Evolutionary conservation across 1,140 invertebrate genomes (phyloP).

Genomic region (Megathymus violae): DNA sequence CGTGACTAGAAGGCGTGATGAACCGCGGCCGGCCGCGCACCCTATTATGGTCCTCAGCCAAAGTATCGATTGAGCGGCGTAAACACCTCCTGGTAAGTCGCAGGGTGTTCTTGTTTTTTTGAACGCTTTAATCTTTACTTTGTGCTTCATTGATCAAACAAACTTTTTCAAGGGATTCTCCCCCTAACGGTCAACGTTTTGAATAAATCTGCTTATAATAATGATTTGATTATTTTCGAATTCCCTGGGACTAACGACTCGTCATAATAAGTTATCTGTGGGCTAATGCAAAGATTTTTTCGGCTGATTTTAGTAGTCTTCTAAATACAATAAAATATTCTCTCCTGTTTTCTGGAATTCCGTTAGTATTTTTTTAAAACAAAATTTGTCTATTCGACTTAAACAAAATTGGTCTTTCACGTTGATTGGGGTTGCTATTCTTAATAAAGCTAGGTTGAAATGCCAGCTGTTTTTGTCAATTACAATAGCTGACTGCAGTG

Average conservation of each 20-base stretch:
- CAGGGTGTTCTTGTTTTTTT: constrained; percentile 82
- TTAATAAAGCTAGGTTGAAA: not conserved
- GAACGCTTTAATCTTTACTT: constrained; percentile 81
- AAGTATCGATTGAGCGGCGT: constrained; percentile 79
- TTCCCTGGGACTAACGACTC: constrained; percentile 2
- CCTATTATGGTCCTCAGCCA: constrained; percentile 67
- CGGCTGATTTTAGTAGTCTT: not conserved
- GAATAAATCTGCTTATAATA: not conserved
- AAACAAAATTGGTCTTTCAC: not conserved
- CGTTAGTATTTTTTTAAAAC: no score
- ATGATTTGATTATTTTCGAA: not conserved
- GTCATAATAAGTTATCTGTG: not conserved
- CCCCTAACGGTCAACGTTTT: not conserved
- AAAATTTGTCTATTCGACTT: no score
- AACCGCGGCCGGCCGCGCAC: constrained; percentile 76
- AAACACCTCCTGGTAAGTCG: constrained; percentile 80
- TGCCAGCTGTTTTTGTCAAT: not conserved
- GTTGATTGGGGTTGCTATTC: not conserved
- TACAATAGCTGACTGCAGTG: not conserved
- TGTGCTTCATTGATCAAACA: constrained; percentile 65
- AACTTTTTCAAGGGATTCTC: constrained; percentile 4
- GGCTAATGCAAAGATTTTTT: not conserved
- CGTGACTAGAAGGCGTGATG: constrained; percentile 75
- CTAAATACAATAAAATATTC: not conserved
- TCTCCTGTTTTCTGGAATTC: not conserved